A percentile compares a stretch with the other conserved stretches of the same genome.
Conservation (phyloP, 2,113 vertebrate species). For the Boleophthalmus pectinirostris region DNA sequence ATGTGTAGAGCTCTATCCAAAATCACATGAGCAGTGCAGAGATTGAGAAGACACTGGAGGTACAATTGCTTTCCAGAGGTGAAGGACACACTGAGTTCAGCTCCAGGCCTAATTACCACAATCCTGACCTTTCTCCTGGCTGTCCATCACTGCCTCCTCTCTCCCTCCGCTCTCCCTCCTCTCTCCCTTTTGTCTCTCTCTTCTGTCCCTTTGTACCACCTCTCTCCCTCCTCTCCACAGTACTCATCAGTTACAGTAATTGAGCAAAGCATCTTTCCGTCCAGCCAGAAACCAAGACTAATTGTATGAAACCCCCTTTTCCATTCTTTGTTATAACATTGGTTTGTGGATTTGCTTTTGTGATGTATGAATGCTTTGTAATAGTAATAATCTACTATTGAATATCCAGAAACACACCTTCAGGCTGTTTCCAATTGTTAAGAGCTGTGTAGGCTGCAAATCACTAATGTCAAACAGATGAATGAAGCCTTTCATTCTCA, state of each 20-base stretch:
- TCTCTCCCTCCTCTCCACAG: neutral
- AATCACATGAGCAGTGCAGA: neutral
- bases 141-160: conserved; percentile 13
- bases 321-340: neutral
- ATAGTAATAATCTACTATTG: neutral
- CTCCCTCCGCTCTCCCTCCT: conserved; percentile 15
- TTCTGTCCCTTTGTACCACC: neutral
- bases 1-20: neutral
- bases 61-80: neutral
- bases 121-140: conserved; percentile 18
- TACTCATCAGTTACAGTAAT: conserved; percentile 32
- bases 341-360: neutral
- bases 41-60: neutral
- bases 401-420: conserved; percentile 5
- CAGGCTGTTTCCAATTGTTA: conserved; percentile 35
- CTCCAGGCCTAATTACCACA: conserved; percentile 10
- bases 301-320: neutral
- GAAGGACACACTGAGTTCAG: neutral
- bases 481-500: conserved; percentile 58
- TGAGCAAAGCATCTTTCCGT: conserved; percentile 1
- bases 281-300: conserved; percentile 14
- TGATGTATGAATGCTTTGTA: neutral
- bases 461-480: conserved; percentile 59
- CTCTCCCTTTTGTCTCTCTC: conserved; percentile 31
- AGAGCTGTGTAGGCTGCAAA: conserved; percentile 46